Evolutionary conservation across 2,888 invertebrate species (phyloP).

Genomic region (Timema podura): DNA sequence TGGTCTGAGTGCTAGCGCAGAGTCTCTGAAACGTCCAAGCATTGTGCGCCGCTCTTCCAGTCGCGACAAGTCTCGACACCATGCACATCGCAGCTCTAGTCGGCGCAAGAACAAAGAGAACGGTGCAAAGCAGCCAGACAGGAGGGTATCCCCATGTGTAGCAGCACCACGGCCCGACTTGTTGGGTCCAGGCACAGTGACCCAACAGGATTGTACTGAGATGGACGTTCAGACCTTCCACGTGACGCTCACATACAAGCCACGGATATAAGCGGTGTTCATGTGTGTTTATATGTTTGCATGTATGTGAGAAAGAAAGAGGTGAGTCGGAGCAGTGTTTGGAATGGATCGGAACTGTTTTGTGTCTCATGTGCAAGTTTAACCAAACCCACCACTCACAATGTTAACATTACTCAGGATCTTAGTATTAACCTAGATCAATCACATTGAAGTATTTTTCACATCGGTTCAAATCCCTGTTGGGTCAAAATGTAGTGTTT

Average conservation of each 20-base stretch:
- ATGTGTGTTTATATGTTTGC: too few relatives aligned
- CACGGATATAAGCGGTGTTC: conserved; percentile 47
- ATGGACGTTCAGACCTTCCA: conserved; percentile 51
- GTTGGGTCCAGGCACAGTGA: conserved; percentile 34
- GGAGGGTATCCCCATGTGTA: background rate
- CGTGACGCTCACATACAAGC: conserved; percentile 51
- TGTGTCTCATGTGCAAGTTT: too few relatives aligned
- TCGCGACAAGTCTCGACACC: conserved; percentile 45
- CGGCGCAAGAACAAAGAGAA: conserved; percentile 51
- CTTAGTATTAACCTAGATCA: too few relatives aligned
- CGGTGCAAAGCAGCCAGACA: conserved; percentile 37
- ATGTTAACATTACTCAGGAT: too few relatives aligned
- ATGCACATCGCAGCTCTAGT: conserved; percentile 50
- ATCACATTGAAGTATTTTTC: too few relatives aligned
- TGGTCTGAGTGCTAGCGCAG: conserved; percentile 59
- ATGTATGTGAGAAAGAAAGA: too few relatives aligned
- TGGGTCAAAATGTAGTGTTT: too few relatives aligned
- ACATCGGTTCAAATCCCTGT: too few relatives aligned
- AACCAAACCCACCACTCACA: too few relatives aligned
- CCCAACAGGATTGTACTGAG: conserved; percentile 49
- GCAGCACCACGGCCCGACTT: conserved; percentile 22
- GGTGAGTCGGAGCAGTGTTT: too few relatives aligned
- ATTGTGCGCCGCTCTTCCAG: conserved; percentile 50
- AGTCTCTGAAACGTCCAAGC: conserved; percentile 57
- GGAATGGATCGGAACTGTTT: too few relatives aligned